Evolutionary conservation across 2,113 vertebrate genomes (phyloP).

Genomic region (Scopus umbretta): DNA sequence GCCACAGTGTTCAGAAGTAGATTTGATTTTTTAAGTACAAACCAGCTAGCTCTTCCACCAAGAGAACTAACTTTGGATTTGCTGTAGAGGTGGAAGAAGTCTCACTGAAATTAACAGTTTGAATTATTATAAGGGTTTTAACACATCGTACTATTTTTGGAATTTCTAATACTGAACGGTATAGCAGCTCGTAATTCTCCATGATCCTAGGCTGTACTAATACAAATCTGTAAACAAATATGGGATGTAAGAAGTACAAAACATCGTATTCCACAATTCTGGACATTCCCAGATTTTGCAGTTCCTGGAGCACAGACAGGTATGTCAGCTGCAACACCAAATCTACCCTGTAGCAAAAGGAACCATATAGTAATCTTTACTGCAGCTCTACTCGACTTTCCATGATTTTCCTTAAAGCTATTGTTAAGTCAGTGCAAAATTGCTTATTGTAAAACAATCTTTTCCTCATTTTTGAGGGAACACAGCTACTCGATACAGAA

Average conservation of each 20-base stretch:
- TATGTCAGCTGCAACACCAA: not conserved
- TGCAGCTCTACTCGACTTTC: not conserved
- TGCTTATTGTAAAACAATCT: not conserved
- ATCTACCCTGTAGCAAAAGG: not conserved
- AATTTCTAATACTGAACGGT: not conserved
- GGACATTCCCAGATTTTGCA: not conserved
- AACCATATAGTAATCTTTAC: not conserved
- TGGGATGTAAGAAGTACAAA: not conserved
- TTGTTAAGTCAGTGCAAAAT: not conserved
- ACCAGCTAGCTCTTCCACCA: not conserved
- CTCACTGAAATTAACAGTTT: not conserved
- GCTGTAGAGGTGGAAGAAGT: not conserved
- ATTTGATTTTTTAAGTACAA: not conserved
- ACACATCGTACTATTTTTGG: not conserved
- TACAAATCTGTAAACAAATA: not conserved
- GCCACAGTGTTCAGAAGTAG: not conserved
- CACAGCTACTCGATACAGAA: not conserved
- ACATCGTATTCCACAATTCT: not conserved
- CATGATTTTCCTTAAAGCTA: not conserved
- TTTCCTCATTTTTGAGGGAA: not conserved
- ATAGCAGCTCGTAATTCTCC: not conserved
- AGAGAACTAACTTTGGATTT: not conserved
- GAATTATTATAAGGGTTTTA: not conserved
- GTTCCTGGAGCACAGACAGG: not conserved
- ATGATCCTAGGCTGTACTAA: not conserved